phyloP scores from a whole-genome alignment of 2,797 vertebrate species.

The Craterocephalus amniculus region DNA sequence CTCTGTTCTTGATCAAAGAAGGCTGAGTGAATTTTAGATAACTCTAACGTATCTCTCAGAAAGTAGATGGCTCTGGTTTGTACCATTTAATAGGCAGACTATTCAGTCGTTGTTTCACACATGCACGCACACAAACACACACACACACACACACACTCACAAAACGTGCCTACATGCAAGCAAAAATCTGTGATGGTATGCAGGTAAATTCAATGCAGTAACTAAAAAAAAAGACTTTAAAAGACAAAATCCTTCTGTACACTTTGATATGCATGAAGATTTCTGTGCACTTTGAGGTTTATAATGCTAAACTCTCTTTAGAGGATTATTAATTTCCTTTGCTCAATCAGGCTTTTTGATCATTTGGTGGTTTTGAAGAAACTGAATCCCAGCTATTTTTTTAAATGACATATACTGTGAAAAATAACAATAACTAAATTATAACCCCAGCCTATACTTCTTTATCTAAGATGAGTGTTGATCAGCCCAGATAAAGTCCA shows the following conservation, averaged over 20 bases:
- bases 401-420: background rate
- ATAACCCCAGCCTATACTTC: background rate
- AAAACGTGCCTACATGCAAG: background rate
- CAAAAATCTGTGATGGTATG: constrained; percentile 1
- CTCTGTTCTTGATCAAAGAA: background rate
- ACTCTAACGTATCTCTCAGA: background rate
- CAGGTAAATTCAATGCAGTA: constrained; percentile 7
- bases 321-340: too few relatives aligned
- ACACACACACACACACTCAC: constrained; percentile 1
- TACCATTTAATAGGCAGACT: constrained; percentile 27
- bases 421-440: background rate
- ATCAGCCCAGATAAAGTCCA: background rate
- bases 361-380: background rate
- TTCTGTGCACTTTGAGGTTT: background rate
- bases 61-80: constrained; percentile 10
- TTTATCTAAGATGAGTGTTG: background rate
- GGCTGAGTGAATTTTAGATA: constrained; percentile 5
- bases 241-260: background rate
- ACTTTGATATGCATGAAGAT: background rate
- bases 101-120: constrained; percentile 29
- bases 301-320: too few relatives aligned
- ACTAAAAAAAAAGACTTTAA: constrained; percentile 6
- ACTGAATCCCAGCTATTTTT: background rate
- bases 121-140: background rate
- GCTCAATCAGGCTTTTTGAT: background rate